Evolutionary conservation across 2,888 invertebrate species (phyloP).

Genomic region (Stomorhina lunata): DNA sequence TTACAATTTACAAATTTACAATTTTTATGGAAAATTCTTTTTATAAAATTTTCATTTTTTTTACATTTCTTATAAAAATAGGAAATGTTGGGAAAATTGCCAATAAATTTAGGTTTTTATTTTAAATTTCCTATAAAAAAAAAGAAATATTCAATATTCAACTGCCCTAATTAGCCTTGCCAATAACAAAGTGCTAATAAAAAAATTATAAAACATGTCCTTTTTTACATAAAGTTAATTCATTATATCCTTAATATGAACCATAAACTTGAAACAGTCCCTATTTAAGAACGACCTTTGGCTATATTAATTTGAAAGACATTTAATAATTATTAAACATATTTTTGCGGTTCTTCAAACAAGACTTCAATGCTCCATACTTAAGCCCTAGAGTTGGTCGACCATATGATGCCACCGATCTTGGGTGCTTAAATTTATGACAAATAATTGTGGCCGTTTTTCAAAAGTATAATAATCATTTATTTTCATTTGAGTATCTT

Average conservation of each 20-base stretch:
- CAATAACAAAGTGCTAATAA: too few relatives aligned
- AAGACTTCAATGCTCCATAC: background rate
- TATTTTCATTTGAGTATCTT: constrained; percentile 39
- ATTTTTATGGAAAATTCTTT: too few relatives aligned
- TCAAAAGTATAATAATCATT: constrained; percentile 47
- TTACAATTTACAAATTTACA: too few relatives aligned
- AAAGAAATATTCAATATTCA: too few relatives aligned
- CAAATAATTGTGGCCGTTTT: constrained; percentile 59
- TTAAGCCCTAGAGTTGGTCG: background rate
- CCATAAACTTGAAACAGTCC: background rate
- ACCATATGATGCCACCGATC: constrained; percentile 49
- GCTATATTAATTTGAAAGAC: constrained; percentile 6
- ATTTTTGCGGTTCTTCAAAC: constrained; percentile 8
- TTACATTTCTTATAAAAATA: too few relatives aligned
- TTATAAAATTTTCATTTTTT: too few relatives aligned
- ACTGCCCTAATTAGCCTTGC: too few relatives aligned
- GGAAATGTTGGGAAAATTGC: too few relatives aligned
- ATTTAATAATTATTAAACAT: constrained; percentile 38
- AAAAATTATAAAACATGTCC: too few relatives aligned
- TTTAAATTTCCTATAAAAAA: too few relatives aligned
- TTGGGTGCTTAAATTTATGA: constrained; percentile 61
- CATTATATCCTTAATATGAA: background rate
- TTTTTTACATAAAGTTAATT: too few relatives aligned
- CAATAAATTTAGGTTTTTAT: too few relatives aligned
- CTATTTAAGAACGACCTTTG: constrained; percentile 37